A percentile compares a stretch with the other conserved stretches of the same genome.
These are phyloP conservation scores for Drosophila punjabiensis DNA, from an alignment of 1,140 invertebrate genomes.

Conservation along the genomic window DNA sequence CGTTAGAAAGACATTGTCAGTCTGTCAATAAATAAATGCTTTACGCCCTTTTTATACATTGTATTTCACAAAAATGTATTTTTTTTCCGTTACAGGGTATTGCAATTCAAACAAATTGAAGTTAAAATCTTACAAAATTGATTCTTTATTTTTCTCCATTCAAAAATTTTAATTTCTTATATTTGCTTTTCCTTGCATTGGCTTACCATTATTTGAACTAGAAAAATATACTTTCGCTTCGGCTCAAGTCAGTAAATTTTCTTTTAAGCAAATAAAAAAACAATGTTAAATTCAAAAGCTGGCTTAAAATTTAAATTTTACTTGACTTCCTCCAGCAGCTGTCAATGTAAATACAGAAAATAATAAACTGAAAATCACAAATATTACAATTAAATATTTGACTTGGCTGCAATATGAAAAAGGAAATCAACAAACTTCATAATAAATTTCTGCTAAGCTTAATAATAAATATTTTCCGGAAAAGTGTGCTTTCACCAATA, in stretches of 20 bases:
- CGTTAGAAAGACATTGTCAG: too few relatives aligned
- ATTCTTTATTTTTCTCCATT: neutral
- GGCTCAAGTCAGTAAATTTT: neutral
- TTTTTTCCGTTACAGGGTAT: neutral
- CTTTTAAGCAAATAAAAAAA: neutral
- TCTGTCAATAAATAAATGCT: too few relatives aligned
- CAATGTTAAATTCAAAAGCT: neutral
- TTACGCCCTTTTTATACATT: too few relatives aligned
- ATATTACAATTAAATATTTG: neutral
- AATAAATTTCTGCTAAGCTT: neutral
- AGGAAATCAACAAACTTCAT: neutral
- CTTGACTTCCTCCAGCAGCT: neutral
- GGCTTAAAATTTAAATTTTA: neutral
- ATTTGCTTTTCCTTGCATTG: conserved; percentile 5
- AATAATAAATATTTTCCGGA: conserved; percentile 10
- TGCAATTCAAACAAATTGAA: conserved; percentile 11
- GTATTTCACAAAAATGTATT: too few relatives aligned
- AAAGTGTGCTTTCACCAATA: conserved; percentile 3
- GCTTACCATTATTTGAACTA: neutral
- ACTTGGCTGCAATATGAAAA: neutral
- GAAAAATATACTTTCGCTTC: neutral
- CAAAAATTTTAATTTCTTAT: neutral
- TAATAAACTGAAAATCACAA: neutral
- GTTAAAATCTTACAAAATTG: conserved; percentile 4
- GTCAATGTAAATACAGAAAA: conserved; percentile 7